Percentiles rank a stretch among this genome's conserved stretches.
phyloP scores from a whole-genome alignment of 2,113 vertebrate species.

The Labeo rohita region DNA sequence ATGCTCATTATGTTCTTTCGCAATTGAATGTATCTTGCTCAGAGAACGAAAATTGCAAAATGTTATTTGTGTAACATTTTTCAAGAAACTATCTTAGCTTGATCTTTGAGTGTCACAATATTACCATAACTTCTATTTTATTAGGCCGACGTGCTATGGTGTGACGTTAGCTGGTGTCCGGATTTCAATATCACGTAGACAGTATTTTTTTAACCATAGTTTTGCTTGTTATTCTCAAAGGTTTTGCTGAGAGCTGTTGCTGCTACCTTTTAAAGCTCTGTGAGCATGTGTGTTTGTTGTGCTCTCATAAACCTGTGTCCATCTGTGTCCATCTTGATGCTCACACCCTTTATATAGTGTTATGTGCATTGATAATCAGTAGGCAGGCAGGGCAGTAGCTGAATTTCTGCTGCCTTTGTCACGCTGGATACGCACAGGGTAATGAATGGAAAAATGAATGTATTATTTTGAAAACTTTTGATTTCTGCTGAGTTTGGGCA shows the following conservation, averaged over 20 bases:
- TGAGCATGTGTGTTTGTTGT: conserved; percentile 23
- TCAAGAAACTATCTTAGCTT: neutral
- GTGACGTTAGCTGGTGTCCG: neutral
- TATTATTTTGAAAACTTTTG: neutral
- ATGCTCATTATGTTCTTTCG: neutral
- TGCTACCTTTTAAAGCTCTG: conserved; percentile 30
- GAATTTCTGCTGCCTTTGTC: neutral
- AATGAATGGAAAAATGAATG: neutral
- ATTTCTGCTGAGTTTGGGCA: neutral
- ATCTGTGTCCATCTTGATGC: neutral
- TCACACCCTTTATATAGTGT: neutral
- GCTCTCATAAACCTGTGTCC: neutral
- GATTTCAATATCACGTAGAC: neutral
- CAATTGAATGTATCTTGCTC: neutral
- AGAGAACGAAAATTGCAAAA: neutral
- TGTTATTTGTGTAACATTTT: neutral
- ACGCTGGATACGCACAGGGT: neutral
- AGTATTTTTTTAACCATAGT: neutral
- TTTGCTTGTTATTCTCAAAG: neutral
- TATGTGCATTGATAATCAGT: conserved; percentile 30
- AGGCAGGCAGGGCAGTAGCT: neutral
- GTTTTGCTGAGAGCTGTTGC: neutral
- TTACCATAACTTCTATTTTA: neutral
- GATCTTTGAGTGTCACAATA: neutral
- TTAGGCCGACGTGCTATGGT: neutral